These are phyloP conservation scores for Conger conger DNA, from an alignment of 2,113 vertebrate species.

Conservation along the genomic window DNA sequence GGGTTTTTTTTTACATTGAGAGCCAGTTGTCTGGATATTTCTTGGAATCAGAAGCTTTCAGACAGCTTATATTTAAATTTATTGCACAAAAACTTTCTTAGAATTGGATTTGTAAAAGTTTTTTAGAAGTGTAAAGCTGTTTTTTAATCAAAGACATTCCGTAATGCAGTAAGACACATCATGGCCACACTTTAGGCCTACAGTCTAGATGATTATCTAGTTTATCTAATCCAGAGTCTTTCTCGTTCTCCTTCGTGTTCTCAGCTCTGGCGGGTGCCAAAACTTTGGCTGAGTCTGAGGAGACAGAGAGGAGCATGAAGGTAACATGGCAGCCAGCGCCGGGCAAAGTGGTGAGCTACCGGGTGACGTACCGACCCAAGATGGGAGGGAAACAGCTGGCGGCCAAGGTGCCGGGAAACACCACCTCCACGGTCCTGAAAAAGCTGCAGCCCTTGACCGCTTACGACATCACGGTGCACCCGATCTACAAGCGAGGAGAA, in stretches of 20 bases:
- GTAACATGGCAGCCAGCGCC: constrained; percentile 82
- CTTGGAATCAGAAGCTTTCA: constrained; percentile 40
- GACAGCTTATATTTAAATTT: constrained; percentile 8
- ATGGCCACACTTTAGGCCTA: neutral
- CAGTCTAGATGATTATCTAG: no score
- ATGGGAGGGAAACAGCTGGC: constrained; percentile 74
- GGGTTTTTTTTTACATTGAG: constrained; percentile 31
- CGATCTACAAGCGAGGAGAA: constrained; percentile 84
- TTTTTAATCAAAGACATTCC: neutral
- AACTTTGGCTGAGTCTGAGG: constrained; percentile 75
- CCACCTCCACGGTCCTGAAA: constrained; percentile 76
- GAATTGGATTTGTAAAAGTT: neutral
- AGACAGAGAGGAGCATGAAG: constrained; percentile 85
- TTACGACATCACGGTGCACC: constrained; percentile 82
- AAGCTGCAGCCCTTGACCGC: constrained; percentile 80
- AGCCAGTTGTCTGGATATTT: constrained; percentile 30
- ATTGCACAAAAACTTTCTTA: constrained; percentile 22
- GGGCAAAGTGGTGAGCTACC: constrained; percentile 81
- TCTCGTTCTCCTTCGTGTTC: constrained; percentile 13
- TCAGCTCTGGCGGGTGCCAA: constrained; percentile 76
- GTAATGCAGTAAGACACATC: neutral
- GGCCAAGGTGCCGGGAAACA: constrained; percentile 69
- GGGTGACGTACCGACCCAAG: constrained; percentile 75
- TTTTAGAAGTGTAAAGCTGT: neutral
- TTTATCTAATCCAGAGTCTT: neutral